phyloP scores from a whole-genome alignment of 2,797 vertebrate species.

The Ciconia nigra region DNA sequence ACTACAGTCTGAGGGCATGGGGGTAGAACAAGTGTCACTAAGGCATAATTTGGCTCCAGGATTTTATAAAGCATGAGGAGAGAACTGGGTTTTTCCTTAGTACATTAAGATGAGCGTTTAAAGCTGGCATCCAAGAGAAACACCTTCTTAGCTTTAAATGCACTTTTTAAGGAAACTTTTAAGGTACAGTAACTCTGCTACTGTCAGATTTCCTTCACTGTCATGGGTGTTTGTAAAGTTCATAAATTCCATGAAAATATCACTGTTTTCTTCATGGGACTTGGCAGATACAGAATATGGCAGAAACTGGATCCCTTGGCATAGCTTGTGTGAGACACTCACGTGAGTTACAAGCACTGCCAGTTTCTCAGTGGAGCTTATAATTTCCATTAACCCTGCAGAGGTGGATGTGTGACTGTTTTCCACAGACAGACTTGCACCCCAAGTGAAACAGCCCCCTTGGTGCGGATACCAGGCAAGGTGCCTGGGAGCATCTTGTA shows the following conservation, averaged over 20 bases:
- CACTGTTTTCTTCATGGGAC: slow-evolving; percentile 26
- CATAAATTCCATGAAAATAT: not conserved
- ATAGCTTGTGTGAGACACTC: slow-evolving; percentile 18
- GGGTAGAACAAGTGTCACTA: not conserved
- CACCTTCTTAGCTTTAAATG: not conserved
- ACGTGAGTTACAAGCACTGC: slow-evolving; percentile 20
- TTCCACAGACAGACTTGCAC: not conserved
- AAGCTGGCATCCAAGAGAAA: not conserved
- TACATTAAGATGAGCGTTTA: not conserved
- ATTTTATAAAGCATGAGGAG: not conserved
- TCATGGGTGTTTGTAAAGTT: not conserved
- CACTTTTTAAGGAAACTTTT: not conserved
- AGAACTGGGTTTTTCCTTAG: not conserved
- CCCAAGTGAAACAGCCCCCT: too few species aligned
- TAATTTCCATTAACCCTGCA: slow-evolving; percentile 36
- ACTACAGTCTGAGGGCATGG: not conserved
- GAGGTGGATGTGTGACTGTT: not conserved
- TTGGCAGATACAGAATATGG: slow-evolving; percentile 24
- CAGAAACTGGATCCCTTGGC: slow-evolving; percentile 55
- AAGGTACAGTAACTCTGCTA: not conserved
- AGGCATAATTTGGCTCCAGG: not conserved
- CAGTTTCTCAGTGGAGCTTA: slow-evolving; percentile 34
- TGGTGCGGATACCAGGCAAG: not conserved
- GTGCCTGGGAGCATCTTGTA: not conserved
- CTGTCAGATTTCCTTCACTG: not conserved